These are phyloP conservation scores for Dendrocincla fuliginosa DNA, from an alignment of 2,797 vertebrate species.

Conservation along the genomic window DNA sequence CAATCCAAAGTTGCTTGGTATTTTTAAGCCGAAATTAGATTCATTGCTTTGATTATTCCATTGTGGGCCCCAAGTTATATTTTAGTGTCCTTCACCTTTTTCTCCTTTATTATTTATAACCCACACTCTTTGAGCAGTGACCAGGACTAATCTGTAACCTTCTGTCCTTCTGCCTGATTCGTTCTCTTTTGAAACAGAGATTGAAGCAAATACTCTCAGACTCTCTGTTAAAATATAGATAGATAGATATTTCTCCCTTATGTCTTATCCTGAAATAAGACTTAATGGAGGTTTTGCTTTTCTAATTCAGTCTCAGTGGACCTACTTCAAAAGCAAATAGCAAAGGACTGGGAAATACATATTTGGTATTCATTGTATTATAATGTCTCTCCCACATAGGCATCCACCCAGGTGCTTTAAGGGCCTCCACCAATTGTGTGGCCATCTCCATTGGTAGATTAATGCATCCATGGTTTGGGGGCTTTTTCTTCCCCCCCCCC, in stretches of 20 bases:
- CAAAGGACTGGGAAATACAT: conserved; percentile 35
- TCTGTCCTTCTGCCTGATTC: conserved; percentile 98
- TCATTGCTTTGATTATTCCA: conserved; percentile 92
- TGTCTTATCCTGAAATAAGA: conserved; percentile 87
- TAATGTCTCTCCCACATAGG: neutral
- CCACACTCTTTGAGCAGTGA: conserved; percentile 98
- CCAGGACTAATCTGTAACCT: conserved; percentile 99
- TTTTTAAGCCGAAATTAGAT: conserved; percentile 93
- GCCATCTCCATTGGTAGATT: conserved; percentile 26
- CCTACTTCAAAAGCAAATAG: conserved; percentile 53
- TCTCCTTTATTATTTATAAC: conserved; percentile 99
- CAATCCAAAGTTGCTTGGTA: conserved; percentile 77
- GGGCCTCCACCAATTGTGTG: neutral
- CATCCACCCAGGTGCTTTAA: neutral
- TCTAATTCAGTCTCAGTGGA: conserved; percentile 73
- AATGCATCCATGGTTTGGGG: neutral
- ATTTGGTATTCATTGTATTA: conserved; percentile 70
- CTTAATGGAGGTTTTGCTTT: conserved; percentile 72
- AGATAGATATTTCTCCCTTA: conserved; percentile 77
- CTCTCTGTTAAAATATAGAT: conserved; percentile 80
- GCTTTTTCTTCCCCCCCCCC: neutral
- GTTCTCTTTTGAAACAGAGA: conserved; percentile 95
- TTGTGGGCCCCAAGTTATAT: conserved; percentile 87
- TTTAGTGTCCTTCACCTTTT: conserved; percentile 91
- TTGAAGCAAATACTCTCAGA: conserved; percentile 84